Evolutionary conservation across 2,797 vertebrate species (phyloP).

Genomic region (Onychomys arenicola): DNA sequence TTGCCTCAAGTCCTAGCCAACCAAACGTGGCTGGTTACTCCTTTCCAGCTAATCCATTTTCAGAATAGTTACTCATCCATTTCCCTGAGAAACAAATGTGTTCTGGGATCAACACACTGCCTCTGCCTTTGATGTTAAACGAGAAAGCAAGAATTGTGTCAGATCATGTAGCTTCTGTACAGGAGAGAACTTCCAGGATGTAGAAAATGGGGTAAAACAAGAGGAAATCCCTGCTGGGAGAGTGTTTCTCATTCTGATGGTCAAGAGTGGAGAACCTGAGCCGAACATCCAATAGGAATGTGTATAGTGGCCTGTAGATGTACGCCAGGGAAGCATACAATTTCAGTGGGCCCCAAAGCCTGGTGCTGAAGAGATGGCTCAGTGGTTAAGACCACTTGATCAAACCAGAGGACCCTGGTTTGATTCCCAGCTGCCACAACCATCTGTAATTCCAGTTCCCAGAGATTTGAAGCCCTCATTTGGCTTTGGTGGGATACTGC

Average conservation of each 20-base stretch:
- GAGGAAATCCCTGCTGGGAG: not conserved
- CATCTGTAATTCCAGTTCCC: not conserved
- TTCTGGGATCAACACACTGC: not conserved
- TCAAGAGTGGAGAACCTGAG: not conserved
- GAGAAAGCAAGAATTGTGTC: not conserved
- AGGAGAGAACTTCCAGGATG: not conserved
- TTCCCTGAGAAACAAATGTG: not conserved
- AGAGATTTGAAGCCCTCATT: not conserved
- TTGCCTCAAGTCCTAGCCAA: not conserved
- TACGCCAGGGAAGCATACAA: not conserved
- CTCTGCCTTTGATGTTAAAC: conserved; percentile 3
- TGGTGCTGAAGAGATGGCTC: not conserved
- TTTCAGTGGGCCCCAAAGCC: not conserved
- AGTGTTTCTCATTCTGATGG: not conserved
- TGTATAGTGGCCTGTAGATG: not conserved
- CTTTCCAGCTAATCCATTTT: not conserved
- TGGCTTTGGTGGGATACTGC: not conserved
- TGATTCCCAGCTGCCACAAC: not conserved
- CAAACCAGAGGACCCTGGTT: not conserved
- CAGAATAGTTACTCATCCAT: not conserved
- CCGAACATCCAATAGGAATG: not conserved
- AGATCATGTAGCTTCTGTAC: not conserved
- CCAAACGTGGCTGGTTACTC: not conserved
- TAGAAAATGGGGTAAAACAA: not conserved
- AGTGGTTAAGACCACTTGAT: not conserved